A percentile compares a stretch with the other conserved stretches of the same genome.
phyloP scores from a whole-genome alignment of 1,140 invertebrate genomes.

The Andrena cerasifolii region DNA sequence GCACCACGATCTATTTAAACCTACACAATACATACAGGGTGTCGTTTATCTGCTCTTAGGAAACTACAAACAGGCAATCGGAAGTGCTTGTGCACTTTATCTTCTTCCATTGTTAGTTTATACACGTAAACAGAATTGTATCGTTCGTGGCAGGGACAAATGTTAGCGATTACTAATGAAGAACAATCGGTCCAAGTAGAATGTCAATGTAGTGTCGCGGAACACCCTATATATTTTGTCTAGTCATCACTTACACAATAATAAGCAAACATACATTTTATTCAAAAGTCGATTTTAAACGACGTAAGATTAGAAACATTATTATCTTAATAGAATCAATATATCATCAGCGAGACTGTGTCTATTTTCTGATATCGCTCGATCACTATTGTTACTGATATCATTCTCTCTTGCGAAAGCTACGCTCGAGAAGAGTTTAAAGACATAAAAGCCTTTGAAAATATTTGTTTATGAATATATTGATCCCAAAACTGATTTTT shows the following conservation, averaged over 20 bases:
- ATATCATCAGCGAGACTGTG: background rate
- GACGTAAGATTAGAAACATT: slow-evolving; percentile 49
- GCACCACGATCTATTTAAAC: slow-evolving; percentile 67
- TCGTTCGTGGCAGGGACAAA: slow-evolving; percentile 24
- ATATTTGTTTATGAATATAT: slow-evolving; percentile 55
- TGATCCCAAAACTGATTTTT: slow-evolving; percentile 74
- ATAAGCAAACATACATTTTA: slow-evolving; percentile 47
- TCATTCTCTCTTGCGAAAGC: background rate
- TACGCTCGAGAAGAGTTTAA: slow-evolving; percentile 14
- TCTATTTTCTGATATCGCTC: background rate
- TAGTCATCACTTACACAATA: slow-evolving; percentile 53
- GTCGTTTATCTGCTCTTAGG: slow-evolving; percentile 27
- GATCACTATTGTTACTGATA: too few species aligned
- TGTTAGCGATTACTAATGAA: background rate
- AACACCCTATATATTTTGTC: slow-evolving; percentile 65
- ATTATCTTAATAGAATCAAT: slow-evolving; percentile 41
- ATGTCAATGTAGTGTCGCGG: too few species aligned
- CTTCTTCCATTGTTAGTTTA: slow-evolving; percentile 18
- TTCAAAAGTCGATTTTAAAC: slow-evolving; percentile 50
- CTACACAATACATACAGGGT: slow-evolving; percentile 61
- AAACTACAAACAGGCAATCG: slow-evolving; percentile 24
- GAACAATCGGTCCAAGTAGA: background rate
- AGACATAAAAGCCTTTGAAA: slow-evolving; percentile 13
- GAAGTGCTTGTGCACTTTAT: slow-evolving; percentile 24
- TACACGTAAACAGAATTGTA: background rate